Evolutionary conservation across 2,888 invertebrate species (phyloP).

Genomic region (Liodrosophila aerea): DNA sequence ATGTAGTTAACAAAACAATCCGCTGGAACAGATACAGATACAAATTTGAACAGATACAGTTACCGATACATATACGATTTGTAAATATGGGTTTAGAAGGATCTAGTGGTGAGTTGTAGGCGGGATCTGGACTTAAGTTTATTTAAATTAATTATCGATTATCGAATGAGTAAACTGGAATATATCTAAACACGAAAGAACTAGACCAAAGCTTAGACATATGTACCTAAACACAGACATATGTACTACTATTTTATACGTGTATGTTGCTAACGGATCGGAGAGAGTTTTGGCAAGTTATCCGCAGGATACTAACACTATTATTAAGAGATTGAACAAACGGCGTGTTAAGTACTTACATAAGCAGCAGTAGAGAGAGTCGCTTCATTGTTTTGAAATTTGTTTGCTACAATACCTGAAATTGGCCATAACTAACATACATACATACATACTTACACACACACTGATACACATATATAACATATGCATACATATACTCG

Average conservation of each 20-base stretch:
- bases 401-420: constrained; percentile 72
- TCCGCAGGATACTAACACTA: constrained; percentile 32
- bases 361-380: constrained; percentile 11
- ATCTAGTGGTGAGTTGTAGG: constrained; percentile 12
- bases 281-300: background rate
- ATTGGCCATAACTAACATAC: constrained; percentile 49
- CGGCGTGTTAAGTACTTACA: constrained; percentile 29
- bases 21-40: background rate
- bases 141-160: constrained; percentile 23
- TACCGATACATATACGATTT: constrained; percentile 1
- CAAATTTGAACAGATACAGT: background rate
- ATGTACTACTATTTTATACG: constrained; percentile 35
- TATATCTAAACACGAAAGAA: constrained; percentile 39
- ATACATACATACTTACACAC: constrained; percentile 30
- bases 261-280: background rate
- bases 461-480: constrained; percentile 11
- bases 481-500: constrained; percentile 26
- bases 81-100: constrained; percentile 18
- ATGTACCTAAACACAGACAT: constrained; percentile 41
- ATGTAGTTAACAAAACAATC: constrained; percentile 28
- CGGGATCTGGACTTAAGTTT: constrained; percentile 3
- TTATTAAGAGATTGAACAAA: constrained; percentile 23
- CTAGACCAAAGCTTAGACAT: constrained; percentile 75
- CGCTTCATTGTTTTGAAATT: constrained; percentile 52
- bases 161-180: constrained; percentile 38